Percentiles rank a stretch among this genome's conserved stretches.
These are phyloP conservation scores for Thalpophila matura DNA, from an alignment of 2,888 invertebrate genomes.

Conservation along the genomic window DNA sequence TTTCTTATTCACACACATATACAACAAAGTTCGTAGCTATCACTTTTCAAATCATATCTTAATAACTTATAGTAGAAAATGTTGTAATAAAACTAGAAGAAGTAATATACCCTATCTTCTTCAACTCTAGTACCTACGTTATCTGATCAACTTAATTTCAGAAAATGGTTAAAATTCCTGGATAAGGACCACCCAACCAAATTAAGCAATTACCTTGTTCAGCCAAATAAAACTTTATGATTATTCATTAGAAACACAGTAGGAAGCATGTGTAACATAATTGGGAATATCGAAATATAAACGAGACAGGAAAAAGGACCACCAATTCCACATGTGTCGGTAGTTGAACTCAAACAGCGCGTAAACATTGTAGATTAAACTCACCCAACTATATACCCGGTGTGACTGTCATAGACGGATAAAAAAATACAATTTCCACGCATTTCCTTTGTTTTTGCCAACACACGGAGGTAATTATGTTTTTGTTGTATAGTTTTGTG, in stretches of 20 bases:
- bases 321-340: conserved; percentile 73
- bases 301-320: conserved; percentile 68
- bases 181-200: conserved; percentile 2
- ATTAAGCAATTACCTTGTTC: conserved; percentile 25
- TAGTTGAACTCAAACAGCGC: conserved; percentile 79
- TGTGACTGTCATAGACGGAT: conserved; percentile 68
- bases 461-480: conserved; percentile 62
- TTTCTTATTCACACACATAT: too few species aligned
- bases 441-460: conserved; percentile 60
- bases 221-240: conserved; percentile 34
- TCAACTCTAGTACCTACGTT: too few species aligned
- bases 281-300: conserved; percentile 54
- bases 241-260: conserved; percentile 26
- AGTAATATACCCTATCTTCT: too few species aligned
- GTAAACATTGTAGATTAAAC: conserved; percentile 83
- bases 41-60: too few species aligned
- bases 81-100: background rate
- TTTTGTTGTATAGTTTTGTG: conserved; percentile 62
- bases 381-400: conserved; percentile 75
- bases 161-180: background rate
- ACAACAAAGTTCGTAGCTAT: too few species aligned
- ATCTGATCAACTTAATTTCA: accelerated
- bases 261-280: conserved; percentile 33
- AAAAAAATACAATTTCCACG: conserved; percentile 60
- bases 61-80: too few species aligned